A percentile compares a stretch with the other conserved stretches of the same genome.
Evolutionary conservation across 1,140 invertebrate species (phyloP).

Genomic region (Drosophila sucinea): DNA sequence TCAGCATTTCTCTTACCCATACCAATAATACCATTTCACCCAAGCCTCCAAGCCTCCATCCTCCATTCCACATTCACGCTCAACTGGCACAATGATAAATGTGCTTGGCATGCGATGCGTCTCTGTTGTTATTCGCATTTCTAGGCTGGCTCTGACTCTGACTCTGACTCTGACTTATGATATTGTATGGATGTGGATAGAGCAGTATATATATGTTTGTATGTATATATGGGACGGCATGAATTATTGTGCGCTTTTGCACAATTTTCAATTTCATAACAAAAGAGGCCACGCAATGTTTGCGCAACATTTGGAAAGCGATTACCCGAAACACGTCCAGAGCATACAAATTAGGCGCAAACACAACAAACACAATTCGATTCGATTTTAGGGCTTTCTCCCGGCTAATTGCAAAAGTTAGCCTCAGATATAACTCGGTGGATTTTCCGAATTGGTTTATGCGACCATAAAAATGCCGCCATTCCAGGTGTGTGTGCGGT

Average conservation of each 20-base stretch:
- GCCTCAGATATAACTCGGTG: conserved; percentile 8
- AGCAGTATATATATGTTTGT: background rate
- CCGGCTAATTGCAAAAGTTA: conserved; percentile 11
- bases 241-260: conserved; percentile 50
- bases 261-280: conserved; percentile 56
- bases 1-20: background rate
- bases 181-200: conserved; percentile 29
- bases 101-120: conserved; percentile 61
- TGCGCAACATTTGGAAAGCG: conserved; percentile 38
- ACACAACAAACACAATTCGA: background rate
- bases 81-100: conserved; percentile 72
- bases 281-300: conserved; percentile 12
- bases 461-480: conserved; percentile 37
- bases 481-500: conserved; percentile 18
- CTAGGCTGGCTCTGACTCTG: conserved; percentile 57
- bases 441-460: conserved; percentile 43
- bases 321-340: conserved; percentile 13
- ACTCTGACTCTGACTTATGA: conserved; percentile 49
- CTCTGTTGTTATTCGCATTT: conserved; percentile 64
- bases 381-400: background rate
- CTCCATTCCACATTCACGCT: conserved; percentile 52
- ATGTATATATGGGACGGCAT: conserved; percentile 22
- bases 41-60: no score
- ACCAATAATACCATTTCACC: background rate
- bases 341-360: conserved; percentile 8